Evolutionary conservation across 1,140 invertebrate genomes (phyloP), one percentile per base, ranked within the genome.

Genomic region (Drosophila micromelanica): DNA sequence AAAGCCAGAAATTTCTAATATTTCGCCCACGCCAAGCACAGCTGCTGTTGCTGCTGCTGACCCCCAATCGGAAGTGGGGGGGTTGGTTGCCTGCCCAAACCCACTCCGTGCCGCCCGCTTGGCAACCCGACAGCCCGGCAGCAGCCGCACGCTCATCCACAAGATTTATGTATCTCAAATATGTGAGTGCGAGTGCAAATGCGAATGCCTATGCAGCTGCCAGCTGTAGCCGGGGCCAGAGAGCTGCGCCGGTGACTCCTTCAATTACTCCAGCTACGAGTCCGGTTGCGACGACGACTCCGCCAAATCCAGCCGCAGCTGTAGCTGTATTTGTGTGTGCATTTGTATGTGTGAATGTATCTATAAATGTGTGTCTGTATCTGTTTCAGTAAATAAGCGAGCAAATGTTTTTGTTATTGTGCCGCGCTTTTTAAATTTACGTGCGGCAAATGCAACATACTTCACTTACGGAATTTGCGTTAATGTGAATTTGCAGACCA

Each of bases 381-480:
- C 12, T 49, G n/a, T 23, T 40, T 59, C 23, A 40, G 45, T 62
- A 56, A 72, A 74, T 81, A 81, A 64, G 80, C 80, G 64, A 75
- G 37, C 38, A 59, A 63, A 63, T 89, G 84, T 86, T 85, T 85
- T 85, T 85, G 80, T 87, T 84, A 89, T 87, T 89, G 84, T 77
- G 79, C 76, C 82, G 73, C 84, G 84, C 79, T 84, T 89, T 89
- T 90, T 84, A 80, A 89, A 89, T 89, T 89, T 90, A 89, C 84
- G 84, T 90, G 73, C 84, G 76, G 84, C 76, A 89, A 89, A 89
- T 89, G 84, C 85, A 89, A 89, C 84, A 89, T 89, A 90, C 84
- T 89, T 89, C 84, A 89, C 84, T 89, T 89, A 80, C 84, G 84
- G 84, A 89, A 89, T 89, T 89, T 89, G 84, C 84, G 85, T 89